These are phyloP conservation scores for Aphelocoma coerulescens DNA, from an alignment of 2,113 vertebrate genomes.

Conservation along the genomic window DNA sequence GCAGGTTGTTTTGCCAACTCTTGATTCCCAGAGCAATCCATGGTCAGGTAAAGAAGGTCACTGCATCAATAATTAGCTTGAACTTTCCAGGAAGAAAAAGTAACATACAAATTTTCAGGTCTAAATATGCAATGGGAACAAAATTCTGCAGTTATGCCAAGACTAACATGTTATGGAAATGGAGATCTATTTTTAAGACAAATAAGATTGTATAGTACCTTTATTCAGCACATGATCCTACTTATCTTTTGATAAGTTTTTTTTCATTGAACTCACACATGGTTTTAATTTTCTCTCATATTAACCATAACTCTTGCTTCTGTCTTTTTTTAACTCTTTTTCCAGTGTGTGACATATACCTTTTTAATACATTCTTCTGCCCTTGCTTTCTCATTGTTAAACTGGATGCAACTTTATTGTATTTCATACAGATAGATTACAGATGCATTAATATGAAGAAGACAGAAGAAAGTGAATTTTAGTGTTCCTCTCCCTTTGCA, in stretches of 20 bases:
- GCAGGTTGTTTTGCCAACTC: background rate
- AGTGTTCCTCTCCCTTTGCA: background rate
- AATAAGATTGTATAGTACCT: background rate
- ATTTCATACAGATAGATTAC: background rate
- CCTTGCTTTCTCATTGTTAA: background rate
- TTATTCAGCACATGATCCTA: background rate
- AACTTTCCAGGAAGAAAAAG: slow-evolving; percentile 31
- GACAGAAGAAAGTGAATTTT: background rate
- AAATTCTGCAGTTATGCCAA: slow-evolving; percentile 32
- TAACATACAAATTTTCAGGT: background rate
- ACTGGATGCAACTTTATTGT: background rate
- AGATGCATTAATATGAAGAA: background rate
- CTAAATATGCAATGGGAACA: slow-evolving; percentile 40
- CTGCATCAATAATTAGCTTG: background rate
- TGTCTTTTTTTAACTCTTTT: background rate
- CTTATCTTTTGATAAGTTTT: background rate
- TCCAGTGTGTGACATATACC: background rate
- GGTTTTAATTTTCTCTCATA: background rate
- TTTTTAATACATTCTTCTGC: background rate
- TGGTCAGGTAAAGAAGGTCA: slow-evolving; percentile 18
- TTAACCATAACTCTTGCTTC: background rate
- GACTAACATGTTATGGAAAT: slow-evolving; percentile 34
- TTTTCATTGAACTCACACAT: background rate
- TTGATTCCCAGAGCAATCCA: slow-evolving; percentile 6
- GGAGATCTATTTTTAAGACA: slow-evolving; percentile 27